Evolutionary conservation across 2,113 vertebrate species (phyloP).

Genomic region (Campylomormyrus tamandua): DNA sequence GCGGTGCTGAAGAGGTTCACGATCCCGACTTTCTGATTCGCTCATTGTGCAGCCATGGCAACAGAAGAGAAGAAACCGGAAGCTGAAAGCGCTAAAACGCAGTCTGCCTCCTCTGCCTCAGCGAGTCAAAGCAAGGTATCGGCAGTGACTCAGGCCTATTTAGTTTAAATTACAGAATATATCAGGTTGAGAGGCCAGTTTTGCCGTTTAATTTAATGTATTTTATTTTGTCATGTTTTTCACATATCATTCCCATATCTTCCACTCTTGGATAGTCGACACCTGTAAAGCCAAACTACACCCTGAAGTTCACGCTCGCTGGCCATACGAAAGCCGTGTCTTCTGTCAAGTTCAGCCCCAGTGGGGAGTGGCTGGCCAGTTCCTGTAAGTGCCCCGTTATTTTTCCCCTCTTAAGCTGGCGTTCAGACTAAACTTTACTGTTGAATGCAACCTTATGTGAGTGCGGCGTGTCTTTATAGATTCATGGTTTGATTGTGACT

Average conservation of each 20-base stretch:
- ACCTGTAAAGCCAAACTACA: conserved; percentile 92
- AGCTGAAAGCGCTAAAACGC: conserved; percentile 83
- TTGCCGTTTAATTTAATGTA: neutral
- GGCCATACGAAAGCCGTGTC: conserved; percentile 97
- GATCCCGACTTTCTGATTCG: conserved; percentile 31
- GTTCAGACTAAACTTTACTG: neutral
- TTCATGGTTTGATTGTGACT: neutral
- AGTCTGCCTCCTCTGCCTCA: conserved; percentile 81
- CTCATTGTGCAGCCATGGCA: conserved; percentile 70
- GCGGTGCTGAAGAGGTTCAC: conserved; percentile 26
- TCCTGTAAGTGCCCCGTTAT: conserved; percentile 74
- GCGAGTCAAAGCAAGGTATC: conserved; percentile 91
- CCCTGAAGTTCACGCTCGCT: conserved; percentile 90
- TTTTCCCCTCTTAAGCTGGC: neutral
- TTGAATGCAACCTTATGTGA: neutral
- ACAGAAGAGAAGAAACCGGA: conserved; percentile 98
- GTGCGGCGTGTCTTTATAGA: neutral
- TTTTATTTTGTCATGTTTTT: neutral
- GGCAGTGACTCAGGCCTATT: neutral
- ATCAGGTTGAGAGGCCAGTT: neutral
- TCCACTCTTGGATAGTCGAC: conserved; percentile 66
- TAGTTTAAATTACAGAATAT: neutral
- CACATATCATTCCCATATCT: neutral
- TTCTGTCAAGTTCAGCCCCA: conserved; percentile 96
- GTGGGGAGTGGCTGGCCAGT: conserved; percentile 95